Evolutionary conservation across 1,140 invertebrate species (phyloP).

Genomic region (Drosophila obscura): DNA sequence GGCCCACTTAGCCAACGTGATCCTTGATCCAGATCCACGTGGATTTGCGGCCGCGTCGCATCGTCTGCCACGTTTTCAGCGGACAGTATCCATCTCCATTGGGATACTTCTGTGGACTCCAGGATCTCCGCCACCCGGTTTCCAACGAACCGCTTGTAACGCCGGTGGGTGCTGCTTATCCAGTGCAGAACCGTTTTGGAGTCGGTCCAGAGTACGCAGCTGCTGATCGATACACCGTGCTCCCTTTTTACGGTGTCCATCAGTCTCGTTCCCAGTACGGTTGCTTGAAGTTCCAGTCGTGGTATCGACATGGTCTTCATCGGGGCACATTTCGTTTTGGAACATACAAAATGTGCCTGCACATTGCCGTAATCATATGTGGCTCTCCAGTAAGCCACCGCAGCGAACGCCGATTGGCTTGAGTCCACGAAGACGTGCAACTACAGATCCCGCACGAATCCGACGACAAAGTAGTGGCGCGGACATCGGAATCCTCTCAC

Average conservation of each 20-base stretch:
- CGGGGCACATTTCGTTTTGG: too few relatives aligned
- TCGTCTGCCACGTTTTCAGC: background rate
- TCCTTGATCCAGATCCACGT: background rate
- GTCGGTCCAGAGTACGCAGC: constrained; percentile 18
- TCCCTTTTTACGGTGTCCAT: constrained; percentile 13
- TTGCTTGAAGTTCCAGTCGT: constrained; percentile 83
- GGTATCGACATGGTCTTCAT: constrained; percentile 78
- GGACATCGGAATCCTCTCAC: too few relatives aligned
- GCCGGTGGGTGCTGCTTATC: constrained; percentile 21
- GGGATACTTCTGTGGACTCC: constrained; percentile 20
- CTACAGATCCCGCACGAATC: too few relatives aligned
- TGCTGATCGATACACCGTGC: too few relatives aligned
- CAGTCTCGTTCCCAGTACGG: constrained; percentile 73
- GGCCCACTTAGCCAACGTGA: background rate
- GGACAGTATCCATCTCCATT: constrained; percentile 11
- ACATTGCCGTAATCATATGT: too few relatives aligned
- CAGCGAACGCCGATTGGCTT: too few relatives aligned
- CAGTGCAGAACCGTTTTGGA: constrained; percentile 25
- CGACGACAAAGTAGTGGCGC: too few relatives aligned
- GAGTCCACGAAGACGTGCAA: too few relatives aligned
- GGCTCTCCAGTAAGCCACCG: too few relatives aligned
- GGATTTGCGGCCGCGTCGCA: too few relatives aligned
- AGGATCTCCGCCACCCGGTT: constrained; percentile 65
- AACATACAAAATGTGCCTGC: too few relatives aligned
- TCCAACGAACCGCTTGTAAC: constrained; percentile 52